Percentiles rank a stretch among this genome's conserved stretches.
phyloP scores from a whole-genome alignment of 64 coral and sea anemone genomes.

The Actinia tenebrosa region DNA sequence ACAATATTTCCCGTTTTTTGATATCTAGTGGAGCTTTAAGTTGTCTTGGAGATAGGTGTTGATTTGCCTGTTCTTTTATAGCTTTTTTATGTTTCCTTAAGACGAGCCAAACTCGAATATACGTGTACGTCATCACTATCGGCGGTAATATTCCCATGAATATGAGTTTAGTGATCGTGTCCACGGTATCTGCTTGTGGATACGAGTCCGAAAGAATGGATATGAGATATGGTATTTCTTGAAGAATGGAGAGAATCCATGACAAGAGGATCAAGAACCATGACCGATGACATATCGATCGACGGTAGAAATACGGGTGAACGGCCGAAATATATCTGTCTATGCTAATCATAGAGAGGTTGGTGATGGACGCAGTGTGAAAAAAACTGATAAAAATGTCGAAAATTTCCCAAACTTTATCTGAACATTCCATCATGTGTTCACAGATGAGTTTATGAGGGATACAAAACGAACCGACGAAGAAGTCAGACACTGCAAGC shows the following conservation, averaged over 20 bases:
- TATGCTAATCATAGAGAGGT: not conserved
- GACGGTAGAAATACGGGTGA: not conserved
- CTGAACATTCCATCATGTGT: not conserved
- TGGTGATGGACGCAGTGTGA: not conserved
- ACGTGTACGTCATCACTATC: not conserved
- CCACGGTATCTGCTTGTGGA: not conserved
- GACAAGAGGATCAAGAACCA: not conserved
- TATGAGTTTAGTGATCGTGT: not conserved
- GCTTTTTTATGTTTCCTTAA: constrained; percentile 9
- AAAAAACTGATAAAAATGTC: not conserved
- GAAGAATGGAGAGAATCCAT: not conserved
- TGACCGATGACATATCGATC: constrained; percentile 3
- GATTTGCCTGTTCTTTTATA: not conserved
- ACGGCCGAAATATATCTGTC: not conserved
- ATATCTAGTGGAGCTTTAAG: not conserved
- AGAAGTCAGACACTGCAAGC: not conserved
- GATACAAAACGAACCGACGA: not conserved
- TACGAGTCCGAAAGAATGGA: not conserved
- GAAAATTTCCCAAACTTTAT: not conserved
- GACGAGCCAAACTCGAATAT: not conserved
- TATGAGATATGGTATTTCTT: constrained; percentile 1
- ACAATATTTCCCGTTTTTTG: not conserved
- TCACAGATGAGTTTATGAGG: constrained; percentile 3
- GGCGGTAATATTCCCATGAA: not conserved
- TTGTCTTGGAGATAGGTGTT: not conserved